Conservation (phyloP, 2,113 vertebrate species). For the Tachysurus vachellii region DNA sequence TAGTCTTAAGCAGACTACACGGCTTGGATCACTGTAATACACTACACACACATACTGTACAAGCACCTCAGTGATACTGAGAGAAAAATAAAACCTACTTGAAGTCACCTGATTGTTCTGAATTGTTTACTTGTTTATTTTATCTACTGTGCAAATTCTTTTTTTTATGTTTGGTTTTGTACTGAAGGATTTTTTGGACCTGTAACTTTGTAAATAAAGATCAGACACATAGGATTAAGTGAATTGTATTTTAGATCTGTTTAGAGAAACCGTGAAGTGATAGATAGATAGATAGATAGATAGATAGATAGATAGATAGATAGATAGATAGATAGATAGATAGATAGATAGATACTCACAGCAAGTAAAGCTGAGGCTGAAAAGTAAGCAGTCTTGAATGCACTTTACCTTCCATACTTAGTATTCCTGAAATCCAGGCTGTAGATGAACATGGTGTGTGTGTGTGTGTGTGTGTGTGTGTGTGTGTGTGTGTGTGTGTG, state of each 20-base stretch:
- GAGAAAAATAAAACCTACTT: background rate
- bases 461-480: background rate
- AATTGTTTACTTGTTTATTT: background rate
- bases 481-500: background rate
- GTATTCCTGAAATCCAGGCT: conserved; percentile 88
- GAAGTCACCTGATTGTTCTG: background rate
- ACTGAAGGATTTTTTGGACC: background rate
- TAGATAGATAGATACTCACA: background rate
- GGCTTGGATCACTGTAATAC: background rate
- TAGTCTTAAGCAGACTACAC: background rate
- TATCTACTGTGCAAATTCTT: background rate
- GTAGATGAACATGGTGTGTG: conserved; percentile 40
- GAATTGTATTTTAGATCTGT: background rate
- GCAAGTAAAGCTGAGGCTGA: conserved; percentile 7
- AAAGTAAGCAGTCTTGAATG: conserved; percentile 6
- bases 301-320: background rate
- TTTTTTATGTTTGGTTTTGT: background rate
- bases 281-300: background rate
- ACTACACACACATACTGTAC: background rate
- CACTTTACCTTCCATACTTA: conserved; percentile 83
- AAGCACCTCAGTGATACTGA: background rate
- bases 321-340: conserved; percentile 10
- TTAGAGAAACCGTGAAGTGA: background rate
- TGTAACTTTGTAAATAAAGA: background rate
- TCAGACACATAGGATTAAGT: background rate